These are phyloP conservation scores for Ambastaia sidthimunki DNA, from an alignment of 2,797 vertebrate species.

Conservation along the genomic window DNA sequence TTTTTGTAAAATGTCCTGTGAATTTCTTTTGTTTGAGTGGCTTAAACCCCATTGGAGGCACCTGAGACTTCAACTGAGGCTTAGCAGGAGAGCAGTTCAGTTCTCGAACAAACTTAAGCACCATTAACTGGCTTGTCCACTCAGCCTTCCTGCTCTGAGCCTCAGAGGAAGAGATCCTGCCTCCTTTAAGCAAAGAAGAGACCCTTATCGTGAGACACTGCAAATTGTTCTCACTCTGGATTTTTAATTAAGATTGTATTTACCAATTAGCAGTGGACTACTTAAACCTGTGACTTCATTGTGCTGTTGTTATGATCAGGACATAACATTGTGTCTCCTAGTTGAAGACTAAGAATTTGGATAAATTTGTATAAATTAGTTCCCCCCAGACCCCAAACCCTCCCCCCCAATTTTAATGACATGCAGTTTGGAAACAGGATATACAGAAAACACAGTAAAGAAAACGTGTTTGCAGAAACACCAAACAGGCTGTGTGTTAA, in stretches of 20 bases:
- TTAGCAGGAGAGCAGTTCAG: constrained; percentile 13
- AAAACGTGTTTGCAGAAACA: constrained; percentile 31
- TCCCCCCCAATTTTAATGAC: constrained; percentile 6
- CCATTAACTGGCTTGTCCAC: constrained; percentile 4
- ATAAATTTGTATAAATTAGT: constrained; percentile 37
- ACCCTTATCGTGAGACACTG: not conserved
- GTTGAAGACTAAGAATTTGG: constrained; percentile 50
- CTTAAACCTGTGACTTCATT: constrained; percentile 49
- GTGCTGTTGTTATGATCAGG: constrained; percentile 52
- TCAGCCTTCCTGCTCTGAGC: constrained; percentile 15
- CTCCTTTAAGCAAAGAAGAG: not conserved
- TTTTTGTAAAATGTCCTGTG: constrained; percentile 70
- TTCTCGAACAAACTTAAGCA: constrained; percentile 23
- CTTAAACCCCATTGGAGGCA: constrained; percentile 40
- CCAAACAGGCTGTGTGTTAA: too few species aligned
- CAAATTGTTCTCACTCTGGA: constrained; percentile 5
- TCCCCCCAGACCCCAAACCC: not conserved
- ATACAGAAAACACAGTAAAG: constrained; percentile 51
- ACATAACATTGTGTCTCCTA: constrained; percentile 53
- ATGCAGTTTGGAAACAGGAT: constrained; percentile 42
- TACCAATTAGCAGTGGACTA: constrained; percentile 41
- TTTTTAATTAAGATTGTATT: constrained; percentile 37
- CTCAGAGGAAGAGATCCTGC: constrained; percentile 10
- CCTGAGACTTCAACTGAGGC: constrained; percentile 29
- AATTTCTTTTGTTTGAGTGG: constrained; percentile 54